Evolutionary conservation across 2,113 vertebrate species (phyloP).

Genomic region (Archocentrus centrarchus): DNA sequence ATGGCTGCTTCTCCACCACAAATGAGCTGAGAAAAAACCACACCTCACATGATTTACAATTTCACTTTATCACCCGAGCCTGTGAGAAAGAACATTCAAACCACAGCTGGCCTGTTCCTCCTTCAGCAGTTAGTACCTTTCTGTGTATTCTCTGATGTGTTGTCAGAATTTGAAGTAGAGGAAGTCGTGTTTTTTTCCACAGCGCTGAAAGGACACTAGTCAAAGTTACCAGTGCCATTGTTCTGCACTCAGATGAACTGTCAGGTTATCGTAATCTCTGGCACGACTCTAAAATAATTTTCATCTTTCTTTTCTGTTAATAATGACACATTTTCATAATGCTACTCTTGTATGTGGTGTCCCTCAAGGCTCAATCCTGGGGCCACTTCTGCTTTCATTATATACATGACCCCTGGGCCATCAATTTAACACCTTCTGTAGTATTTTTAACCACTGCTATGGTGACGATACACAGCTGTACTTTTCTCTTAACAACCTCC

Average conservation of each 20-base stretch:
- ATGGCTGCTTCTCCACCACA: constrained; percentile 96
- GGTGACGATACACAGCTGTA: too few species aligned
- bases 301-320: background rate
- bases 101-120: background rate
- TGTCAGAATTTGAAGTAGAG: background rate
- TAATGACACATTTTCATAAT: background rate
- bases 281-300: background rate
- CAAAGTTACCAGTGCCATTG: background rate
- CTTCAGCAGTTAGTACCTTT: background rate
- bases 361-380: constrained; percentile 6
- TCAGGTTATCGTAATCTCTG: background rate
- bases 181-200: background rate
- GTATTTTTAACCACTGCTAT: background rate
- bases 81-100: background rate
- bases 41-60: background rate
- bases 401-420: background rate
- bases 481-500: background rate
- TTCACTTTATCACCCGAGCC: constrained; percentile 1
- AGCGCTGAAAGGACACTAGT: background rate
- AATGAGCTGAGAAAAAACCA: constrained; percentile 85
- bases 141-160: background rate
- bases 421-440: background rate
- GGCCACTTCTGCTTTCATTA: background rate
- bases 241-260: background rate
- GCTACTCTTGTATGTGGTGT: background rate